phyloP scores from a whole-genome alignment of 2,113 vertebrate genomes.

The Campylorhamphus procurvoides region DNA sequence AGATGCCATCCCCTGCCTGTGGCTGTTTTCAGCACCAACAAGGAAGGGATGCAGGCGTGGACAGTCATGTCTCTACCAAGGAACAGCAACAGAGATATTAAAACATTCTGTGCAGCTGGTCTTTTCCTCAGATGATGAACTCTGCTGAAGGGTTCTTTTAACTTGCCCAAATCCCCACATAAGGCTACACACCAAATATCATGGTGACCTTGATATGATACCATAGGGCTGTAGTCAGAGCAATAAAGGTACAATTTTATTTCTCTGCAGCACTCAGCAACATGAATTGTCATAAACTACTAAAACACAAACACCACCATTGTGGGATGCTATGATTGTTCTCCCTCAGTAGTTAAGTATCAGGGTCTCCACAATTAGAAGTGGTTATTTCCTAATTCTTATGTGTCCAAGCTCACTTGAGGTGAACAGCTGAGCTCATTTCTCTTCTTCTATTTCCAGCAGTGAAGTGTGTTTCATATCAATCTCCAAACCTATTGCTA shows the following conservation, averaged over 20 bases:
- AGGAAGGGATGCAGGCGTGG: not conserved
- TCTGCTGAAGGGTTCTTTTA: not conserved
- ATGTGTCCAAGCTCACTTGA: not conserved
- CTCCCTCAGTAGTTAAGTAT: not conserved
- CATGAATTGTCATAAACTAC: not conserved
- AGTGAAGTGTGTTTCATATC: not conserved
- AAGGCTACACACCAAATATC: not conserved
- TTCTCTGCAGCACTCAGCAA: not conserved
- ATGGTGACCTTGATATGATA: fast-evolving
- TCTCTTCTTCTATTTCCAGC: not conserved
- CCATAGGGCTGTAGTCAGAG: not conserved
- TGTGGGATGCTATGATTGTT: not conserved
- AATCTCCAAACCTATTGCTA: not conserved
- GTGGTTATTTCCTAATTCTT: not conserved
- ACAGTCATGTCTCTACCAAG: not conserved
- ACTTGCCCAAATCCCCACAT: not conserved
- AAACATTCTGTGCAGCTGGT: not conserved
- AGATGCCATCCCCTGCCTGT: not conserved
- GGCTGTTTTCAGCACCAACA: not conserved
- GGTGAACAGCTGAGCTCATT: not conserved
- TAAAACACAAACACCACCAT: not conserved
- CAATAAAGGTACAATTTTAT: not conserved
- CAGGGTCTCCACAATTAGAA: not conserved
- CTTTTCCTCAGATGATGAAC: not conserved
- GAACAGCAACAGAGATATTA: not conserved